Evolutionary conservation across 2,888 invertebrate species (phyloP).

Genomic region (Chrysomela aeneicollis): DNA sequence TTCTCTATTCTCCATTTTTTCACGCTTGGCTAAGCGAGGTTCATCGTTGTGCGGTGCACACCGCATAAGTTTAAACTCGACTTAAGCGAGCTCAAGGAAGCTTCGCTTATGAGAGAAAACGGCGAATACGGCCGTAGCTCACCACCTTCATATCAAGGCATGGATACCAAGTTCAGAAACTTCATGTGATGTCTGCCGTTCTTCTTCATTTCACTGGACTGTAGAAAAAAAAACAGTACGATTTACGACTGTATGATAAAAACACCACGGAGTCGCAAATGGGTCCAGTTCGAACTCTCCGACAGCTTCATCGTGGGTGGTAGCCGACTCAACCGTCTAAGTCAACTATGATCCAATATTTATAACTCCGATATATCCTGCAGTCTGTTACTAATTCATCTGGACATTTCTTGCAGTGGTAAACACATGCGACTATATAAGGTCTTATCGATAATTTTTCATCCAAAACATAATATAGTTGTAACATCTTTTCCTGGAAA

Average conservation of each 20-base stretch:
- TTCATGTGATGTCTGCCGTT: background rate
- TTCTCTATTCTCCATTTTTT: too few relatives aligned
- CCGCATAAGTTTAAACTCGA: too few relatives aligned
- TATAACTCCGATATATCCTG: slow-evolving; percentile 55
- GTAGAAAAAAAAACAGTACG: background rate
- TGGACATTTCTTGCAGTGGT: slow-evolving; percentile 46
- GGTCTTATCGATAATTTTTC: background rate
- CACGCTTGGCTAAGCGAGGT: too few relatives aligned
- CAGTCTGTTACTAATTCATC: slow-evolving; percentile 45
- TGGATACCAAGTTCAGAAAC: background rate
- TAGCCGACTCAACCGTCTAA: slow-evolving; percentile 31
- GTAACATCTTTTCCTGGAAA: too few relatives aligned
- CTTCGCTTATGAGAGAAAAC: too few relatives aligned
- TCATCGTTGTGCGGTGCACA: too few relatives aligned
- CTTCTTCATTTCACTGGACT: background rate
- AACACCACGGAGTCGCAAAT: slow-evolving; percentile 31
- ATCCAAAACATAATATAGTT: background rate
- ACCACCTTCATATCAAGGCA: too few relatives aligned
- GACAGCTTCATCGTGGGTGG: slow-evolving; percentile 43
- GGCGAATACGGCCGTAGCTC: too few relatives aligned
- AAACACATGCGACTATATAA: background rate
- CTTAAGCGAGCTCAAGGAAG: too few relatives aligned
- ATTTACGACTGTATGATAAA: slow-evolving; percentile 17
- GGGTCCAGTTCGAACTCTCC: slow-evolving; percentile 35
- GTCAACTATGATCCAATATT: slow-evolving; percentile 47